Conservation (phyloP, 2,113 vertebrate species). For the Malurus elegans region DNA sequence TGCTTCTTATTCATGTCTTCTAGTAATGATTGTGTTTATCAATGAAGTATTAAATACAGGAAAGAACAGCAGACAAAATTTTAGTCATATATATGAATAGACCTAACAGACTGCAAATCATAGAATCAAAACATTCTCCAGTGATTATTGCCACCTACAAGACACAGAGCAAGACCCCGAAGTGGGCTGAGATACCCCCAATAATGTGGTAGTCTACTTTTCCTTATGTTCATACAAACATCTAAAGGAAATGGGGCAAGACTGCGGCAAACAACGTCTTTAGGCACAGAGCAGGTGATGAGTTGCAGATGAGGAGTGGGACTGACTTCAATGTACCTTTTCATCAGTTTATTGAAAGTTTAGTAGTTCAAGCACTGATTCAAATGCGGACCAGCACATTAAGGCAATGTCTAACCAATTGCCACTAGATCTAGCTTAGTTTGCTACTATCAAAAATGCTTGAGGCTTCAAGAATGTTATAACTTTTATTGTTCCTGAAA, state of each 20-base stretch:
- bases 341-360: neutral
- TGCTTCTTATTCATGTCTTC: neutral
- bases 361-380: neutral
- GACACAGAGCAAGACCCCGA: neutral
- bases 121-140: neutral
- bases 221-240: accelerated
- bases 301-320: neutral
- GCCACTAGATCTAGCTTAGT: neutral
- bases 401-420: neutral
- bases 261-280: neutral
- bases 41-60: neutral
- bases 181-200: neutral
- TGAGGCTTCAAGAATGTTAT: neutral
- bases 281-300: neutral
- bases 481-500: neutral
- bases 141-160: neutral
- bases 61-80: neutral
- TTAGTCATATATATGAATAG: neutral
- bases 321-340: neutral
- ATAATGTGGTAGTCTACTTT: neutral
- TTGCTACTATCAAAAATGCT: neutral
- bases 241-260: neutral
- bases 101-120: neutral
- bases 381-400: neutral
- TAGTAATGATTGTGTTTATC: neutral